Evolutionary conservation across 2,113 vertebrate genomes (phyloP).

Genomic region (Nesogale talazaci): DNA sequence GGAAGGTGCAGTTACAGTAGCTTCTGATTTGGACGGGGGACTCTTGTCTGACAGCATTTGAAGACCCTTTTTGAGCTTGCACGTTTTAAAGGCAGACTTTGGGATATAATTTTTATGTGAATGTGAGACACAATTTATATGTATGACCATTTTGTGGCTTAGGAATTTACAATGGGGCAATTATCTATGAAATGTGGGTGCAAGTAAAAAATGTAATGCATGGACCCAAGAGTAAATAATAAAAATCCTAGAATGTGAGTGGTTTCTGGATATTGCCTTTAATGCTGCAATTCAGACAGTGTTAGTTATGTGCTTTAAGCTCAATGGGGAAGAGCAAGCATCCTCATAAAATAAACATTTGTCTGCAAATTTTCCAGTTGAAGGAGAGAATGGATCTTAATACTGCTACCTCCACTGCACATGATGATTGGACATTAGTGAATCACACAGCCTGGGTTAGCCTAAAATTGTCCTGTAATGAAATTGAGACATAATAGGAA

Average conservation of each 20-base stretch:
- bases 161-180: slow-evolving; percentile 50
- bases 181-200: slow-evolving; percentile 63
- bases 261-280: slow-evolving; percentile 65
- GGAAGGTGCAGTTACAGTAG: background rate
- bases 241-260: slow-evolving; percentile 49
- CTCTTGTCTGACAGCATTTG: slow-evolving; percentile 22
- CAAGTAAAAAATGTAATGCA: slow-evolving; percentile 50
- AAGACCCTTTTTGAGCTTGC: background rate
- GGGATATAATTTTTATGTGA: background rate
- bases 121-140: background rate
- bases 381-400: slow-evolving; percentile 54
- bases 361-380: slow-evolving; percentile 71
- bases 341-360: slow-evolving; percentile 78
- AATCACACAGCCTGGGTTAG: slow-evolving; percentile 66
- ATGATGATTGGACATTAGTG: slow-evolving; percentile 64
- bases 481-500: slow-evolving; percentile 76
- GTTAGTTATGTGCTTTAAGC: slow-evolving; percentile 54
- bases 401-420: slow-evolving; percentile 27
- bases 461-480: slow-evolving; percentile 76
- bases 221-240: slow-evolving; percentile 56
- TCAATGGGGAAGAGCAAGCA: slow-evolving; percentile 48
- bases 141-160: slow-evolving; percentile 6
- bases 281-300: slow-evolving; percentile 36
- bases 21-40: slow-evolving; percentile 19
- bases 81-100: background rate